phyloP scores from a whole-genome alignment of 2,113 vertebrate species.

The Crotalus viridis region DNA sequence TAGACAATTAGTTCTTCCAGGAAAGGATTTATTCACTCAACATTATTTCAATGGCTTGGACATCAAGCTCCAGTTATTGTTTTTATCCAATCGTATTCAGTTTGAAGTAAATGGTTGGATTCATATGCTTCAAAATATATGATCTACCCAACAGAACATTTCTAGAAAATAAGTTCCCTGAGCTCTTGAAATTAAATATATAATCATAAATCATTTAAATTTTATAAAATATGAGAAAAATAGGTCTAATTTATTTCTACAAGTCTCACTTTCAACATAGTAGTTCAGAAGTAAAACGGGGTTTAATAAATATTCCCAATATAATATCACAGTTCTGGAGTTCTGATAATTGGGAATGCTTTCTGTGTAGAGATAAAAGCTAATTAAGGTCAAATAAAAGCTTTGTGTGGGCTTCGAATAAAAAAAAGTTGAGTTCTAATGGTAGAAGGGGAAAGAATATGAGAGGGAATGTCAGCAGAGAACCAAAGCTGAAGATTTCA shows the following conservation, averaged over 20 bases:
- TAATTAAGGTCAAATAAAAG: background rate
- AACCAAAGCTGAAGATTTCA: background rate
- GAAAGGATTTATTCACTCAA: background rate
- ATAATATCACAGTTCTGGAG: background rate
- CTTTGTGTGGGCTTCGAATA: background rate
- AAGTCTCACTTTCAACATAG: background rate
- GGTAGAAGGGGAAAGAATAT: no score
- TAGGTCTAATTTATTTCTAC: background rate
- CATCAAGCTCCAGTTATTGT: background rate
- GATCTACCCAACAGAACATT: background rate
- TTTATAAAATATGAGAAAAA: background rate
- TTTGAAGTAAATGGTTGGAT: background rate
- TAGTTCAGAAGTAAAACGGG: background rate
- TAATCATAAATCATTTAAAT: background rate
- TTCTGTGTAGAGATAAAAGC: background rate
- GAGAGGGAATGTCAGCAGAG: background rate
- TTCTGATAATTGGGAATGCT: background rate
- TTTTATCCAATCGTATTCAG: background rate
- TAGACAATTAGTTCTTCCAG: background rate
- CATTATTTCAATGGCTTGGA: background rate
- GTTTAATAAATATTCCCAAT: background rate
- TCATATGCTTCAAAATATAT: background rate
- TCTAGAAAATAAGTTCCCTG: background rate
- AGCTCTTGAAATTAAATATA: background rate
- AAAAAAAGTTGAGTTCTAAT: background rate